Percentiles rank a stretch among this genome's conserved stretches.
These are phyloP conservation scores for Lydus trimaculatus DNA, from an alignment of 2,888 invertebrate genomes.

Conservation along the genomic window DNA sequence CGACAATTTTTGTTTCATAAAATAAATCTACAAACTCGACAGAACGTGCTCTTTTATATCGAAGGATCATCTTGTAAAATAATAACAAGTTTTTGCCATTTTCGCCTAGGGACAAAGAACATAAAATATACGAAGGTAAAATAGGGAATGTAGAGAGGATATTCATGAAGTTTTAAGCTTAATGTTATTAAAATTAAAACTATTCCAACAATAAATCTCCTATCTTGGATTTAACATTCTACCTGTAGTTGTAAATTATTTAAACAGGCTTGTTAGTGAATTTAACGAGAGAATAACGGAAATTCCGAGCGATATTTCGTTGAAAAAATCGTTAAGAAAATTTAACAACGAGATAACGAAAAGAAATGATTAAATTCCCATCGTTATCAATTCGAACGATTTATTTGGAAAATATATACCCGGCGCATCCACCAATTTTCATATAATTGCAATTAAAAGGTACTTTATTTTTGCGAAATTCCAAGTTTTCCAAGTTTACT, in stretches of 20 bases:
- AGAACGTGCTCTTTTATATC: conserved; percentile 4
- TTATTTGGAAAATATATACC: not conserved
- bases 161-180: conserved; percentile 2
- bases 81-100: not conserved
- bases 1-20: not conserved
- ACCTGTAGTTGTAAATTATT: conserved; percentile 5
- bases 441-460: not conserved
- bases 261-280: conserved; percentile 7
- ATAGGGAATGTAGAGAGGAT: not conserved
- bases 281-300: not conserved
- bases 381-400: not conserved
- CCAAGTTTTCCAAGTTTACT: not conserved
- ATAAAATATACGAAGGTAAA: not conserved
- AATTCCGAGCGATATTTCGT: not conserved
- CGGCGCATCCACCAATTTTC: conserved; percentile 2
- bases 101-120: not conserved
- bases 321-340: not conserved
- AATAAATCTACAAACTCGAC: conserved; percentile 6
- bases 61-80: not conserved
- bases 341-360: not conserved
- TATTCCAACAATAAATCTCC: conserved; percentile 7
- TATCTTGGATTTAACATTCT: conserved; percentile 4
- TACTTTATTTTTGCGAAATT: not conserved
- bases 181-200: conserved; percentile 9
- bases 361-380: not conserved